These are phyloP conservation scores for Procavia capensis DNA, from an alignment of 2,113 vertebrate genomes.

Conservation along the genomic window DNA sequence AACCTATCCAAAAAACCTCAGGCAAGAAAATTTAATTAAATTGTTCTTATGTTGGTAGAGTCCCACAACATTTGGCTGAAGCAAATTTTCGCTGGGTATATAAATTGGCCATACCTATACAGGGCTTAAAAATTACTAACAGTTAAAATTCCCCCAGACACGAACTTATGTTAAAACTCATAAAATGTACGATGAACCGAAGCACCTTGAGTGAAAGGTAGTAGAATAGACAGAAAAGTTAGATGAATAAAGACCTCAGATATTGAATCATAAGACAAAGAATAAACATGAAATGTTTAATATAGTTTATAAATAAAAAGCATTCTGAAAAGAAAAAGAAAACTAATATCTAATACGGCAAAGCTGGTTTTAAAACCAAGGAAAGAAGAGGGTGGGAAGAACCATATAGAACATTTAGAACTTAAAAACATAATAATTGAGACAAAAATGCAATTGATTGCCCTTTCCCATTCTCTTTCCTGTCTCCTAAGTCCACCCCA, in stretches of 20 bases:
- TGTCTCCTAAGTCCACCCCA: not conserved
- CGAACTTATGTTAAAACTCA: not conserved
- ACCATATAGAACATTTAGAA: not conserved
- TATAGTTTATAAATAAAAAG: not conserved
- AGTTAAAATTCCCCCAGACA: not conserved
- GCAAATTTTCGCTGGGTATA: not conserved
- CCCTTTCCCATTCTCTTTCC: not conserved
- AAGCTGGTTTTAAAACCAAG: not conserved
- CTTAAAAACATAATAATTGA: not conserved
- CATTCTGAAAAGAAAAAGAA: not conserved
- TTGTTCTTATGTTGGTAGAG: not conserved
- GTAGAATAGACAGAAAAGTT: not conserved
- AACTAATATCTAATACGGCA: not conserved
- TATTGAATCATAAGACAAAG: not conserved
- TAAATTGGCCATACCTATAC: not conserved
- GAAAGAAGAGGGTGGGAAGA: not conserved
- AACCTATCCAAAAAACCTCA: not conserved
- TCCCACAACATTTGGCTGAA: not conserved
- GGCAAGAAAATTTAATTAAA: slow-evolving; percentile 1
- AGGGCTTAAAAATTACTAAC: not conserved
- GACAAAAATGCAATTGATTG: not conserved
- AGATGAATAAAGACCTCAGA: not conserved
- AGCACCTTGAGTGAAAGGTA: not conserved
- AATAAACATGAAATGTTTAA: not conserved
- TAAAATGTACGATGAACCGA: not conserved